Percentiles rank a stretch among this genome's conserved stretches.
These are phyloP conservation scores for Etheostoma nigrum DNA, from an alignment of 2,797 vertebrate genomes.

Conservation along the genomic window DNA sequence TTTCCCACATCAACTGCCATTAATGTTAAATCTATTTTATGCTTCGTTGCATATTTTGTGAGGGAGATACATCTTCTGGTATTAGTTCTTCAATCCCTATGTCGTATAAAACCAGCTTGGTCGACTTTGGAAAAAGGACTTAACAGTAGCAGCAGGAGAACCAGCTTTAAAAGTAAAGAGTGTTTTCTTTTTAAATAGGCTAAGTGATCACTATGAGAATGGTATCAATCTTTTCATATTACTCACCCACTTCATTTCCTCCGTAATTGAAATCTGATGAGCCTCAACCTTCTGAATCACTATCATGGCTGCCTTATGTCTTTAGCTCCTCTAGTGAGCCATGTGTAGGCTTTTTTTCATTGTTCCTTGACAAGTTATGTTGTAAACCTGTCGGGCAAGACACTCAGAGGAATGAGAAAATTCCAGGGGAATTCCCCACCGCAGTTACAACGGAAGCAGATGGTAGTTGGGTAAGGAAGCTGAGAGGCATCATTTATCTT, in stretches of 20 bases:
- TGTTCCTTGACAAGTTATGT: slow-evolving; percentile 2
- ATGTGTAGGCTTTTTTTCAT: slow-evolving; percentile 2
- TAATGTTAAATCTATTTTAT: no score
- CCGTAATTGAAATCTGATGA: slow-evolving; percentile 63
- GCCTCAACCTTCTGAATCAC: slow-evolving; percentile 38
- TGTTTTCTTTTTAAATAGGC: no score
- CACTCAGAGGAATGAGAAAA: slow-evolving; percentile 27
- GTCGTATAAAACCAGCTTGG: no score
- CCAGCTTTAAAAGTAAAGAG: no score
- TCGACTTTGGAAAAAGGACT: no score
- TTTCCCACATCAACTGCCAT: no score
- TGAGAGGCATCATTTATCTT: slow-evolving; percentile 72
- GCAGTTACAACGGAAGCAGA: slow-evolving; percentile 50
- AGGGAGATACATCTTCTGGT: no score
- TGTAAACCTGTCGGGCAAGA: slow-evolving; percentile 41
- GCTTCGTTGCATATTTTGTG: no score
- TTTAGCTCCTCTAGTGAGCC: slow-evolving; percentile 22
- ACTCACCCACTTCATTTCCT: slow-evolving; percentile 51
- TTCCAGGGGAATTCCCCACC: slow-evolving; percentile 48
- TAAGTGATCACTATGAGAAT: no score
- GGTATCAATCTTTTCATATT: neutral
- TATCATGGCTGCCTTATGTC: slow-evolving; percentile 39
- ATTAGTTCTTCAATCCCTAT: no score
- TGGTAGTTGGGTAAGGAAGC: slow-evolving; percentile 47
- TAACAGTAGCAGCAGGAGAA: no score